Conservation (phyloP, 2,888 invertebrate genomes). For the Glyphotaelius pellucidus region DNA sequence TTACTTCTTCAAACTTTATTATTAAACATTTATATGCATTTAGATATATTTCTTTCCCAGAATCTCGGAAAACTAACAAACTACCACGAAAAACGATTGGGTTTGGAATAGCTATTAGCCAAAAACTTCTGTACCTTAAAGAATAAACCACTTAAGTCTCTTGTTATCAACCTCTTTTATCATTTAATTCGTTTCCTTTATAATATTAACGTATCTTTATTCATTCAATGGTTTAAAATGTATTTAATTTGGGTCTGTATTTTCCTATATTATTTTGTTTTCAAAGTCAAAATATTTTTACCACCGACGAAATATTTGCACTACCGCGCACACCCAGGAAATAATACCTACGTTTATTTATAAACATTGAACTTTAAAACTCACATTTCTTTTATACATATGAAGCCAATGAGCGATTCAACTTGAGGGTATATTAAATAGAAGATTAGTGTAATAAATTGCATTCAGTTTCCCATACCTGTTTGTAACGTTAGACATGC, state of each 20-base stretch:
- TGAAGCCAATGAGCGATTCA: neutral
- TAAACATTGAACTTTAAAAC: neutral
- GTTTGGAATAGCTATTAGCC: no score
- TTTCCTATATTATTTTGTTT: neutral
- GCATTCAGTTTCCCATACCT: neutral
- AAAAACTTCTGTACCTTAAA: no score
- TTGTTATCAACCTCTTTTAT: no score
- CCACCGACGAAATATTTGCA: neutral
- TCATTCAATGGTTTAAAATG: neutral
- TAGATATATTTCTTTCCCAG: no score
- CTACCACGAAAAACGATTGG: no score
- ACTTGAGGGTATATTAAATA: neutral
- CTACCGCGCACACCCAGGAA: neutral
- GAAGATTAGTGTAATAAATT: constrained; percentile 2
- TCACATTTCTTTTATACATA: neutral
- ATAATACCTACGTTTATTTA: neutral
- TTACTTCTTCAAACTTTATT: no score
- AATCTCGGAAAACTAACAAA: no score
- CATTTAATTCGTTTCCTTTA: no score
- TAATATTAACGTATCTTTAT: no score
- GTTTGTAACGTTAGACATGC: neutral
- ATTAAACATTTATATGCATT: no score
- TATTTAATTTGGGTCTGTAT: neutral
- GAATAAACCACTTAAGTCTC: no score
- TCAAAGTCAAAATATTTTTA: neutral